Evolutionary conservation across 2,888 invertebrate genomes (phyloP), one percentile per base, ranked within the genome.

Genomic region (Hydrotaea diabolus): DNA sequence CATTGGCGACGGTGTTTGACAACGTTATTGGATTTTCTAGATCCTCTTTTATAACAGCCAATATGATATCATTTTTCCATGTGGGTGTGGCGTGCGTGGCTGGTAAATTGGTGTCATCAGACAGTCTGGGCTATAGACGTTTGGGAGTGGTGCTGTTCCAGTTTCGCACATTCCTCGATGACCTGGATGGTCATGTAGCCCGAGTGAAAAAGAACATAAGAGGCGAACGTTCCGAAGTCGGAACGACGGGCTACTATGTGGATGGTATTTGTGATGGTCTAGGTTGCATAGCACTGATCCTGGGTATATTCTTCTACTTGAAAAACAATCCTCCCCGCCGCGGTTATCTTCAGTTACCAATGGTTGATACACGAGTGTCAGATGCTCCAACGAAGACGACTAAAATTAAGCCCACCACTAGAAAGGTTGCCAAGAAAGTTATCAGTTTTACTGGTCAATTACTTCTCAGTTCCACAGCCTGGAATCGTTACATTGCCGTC

Each of bases 121-220:
- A 96, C 88, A 95, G 94, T 87, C 91, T 97, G 17, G 93, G 95
- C 2, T 94, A 95, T 26, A 93, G 97, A 36, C 94, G 97, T 23
- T 86, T 96, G 0, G 97, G 96, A 0, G 95, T 97, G 0, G 91
- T 96, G 1, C 90, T 97, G 21, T 97, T 97, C 90, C 96, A 97
- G 92, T 91, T 97, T 53, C 93, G 97, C 87, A 96, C 96, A 86
- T 97, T 96, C 93, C 91, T 97, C 74, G 98, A 98, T 89, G 96
- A 97, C 89, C 92, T 98, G 84, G 98, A 98, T 89, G 98, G 98
- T 0, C 96, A 96, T 89, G 96, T 98, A 2, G 97, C 97, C 0
- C 94, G 97, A 82, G 95, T 94, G 31, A 94, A 96, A 77, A 95
- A 95, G 88, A 94, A 96, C 89, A 94, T 96, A 36, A 94, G 94